Evolutionary conservation across 2,888 invertebrate genomes (phyloP).

Genomic region (Spodoptera littoralis): DNA sequence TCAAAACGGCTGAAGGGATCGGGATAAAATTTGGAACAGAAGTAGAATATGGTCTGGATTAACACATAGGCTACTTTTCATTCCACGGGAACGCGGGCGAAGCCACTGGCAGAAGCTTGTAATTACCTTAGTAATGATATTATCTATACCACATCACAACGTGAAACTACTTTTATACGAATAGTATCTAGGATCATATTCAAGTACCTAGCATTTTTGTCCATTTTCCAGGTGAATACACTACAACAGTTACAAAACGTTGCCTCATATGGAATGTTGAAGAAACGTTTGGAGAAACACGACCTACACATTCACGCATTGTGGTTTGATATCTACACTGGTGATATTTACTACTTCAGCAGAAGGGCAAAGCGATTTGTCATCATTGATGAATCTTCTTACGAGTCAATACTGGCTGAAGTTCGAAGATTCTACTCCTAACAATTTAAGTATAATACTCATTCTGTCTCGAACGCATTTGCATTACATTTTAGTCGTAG

Average conservation of each 20-base stretch:
- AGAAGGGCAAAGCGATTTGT: conserved; percentile 95
- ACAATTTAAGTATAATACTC: conserved; percentile 11
- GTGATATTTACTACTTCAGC: conserved; percentile 98
- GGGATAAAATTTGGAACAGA: too few relatives aligned
- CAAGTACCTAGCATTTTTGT: background rate
- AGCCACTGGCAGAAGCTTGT: too few relatives aligned
- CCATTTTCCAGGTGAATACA: conserved; percentile 92
- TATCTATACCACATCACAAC: too few relatives aligned
- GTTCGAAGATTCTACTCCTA: conserved; percentile 94
- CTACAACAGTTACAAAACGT: conserved; percentile 97
- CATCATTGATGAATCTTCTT: conserved; percentile 94
- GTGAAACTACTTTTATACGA: too few relatives aligned
- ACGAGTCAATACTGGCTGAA: conserved; percentile 93
- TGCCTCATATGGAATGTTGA: conserved; percentile 97
- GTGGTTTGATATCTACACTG: conserved; percentile 99
- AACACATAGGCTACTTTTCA: too few relatives aligned
- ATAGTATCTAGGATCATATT: too few relatives aligned
- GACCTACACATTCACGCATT: conserved; percentile 97
- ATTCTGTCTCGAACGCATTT: conserved; percentile 12
- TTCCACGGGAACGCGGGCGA: too few relatives aligned
- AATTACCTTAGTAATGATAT: too few relatives aligned
- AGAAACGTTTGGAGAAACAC: conserved; percentile 93
- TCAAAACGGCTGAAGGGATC: too few relatives aligned
- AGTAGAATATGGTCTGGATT: too few relatives aligned
- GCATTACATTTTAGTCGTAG: too few relatives aligned